A percentile compares a stretch with the other conserved stretches of the same genome.
These are phyloP conservation scores for Darevskia nairensis DNA, from an alignment of 2,797 vertebrate genomes.

Conservation along the genomic window DNA sequence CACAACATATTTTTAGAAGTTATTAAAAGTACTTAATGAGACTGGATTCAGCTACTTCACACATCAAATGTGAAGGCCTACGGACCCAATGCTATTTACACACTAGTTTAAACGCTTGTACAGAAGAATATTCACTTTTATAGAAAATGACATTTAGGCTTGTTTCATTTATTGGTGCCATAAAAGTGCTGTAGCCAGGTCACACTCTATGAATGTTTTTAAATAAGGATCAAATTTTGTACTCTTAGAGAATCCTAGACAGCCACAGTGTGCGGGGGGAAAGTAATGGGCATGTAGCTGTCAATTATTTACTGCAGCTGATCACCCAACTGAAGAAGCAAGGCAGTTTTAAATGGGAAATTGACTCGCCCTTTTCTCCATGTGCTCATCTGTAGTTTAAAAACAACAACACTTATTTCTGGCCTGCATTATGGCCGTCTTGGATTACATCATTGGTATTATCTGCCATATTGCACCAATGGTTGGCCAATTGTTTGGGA, in stretches of 20 bases:
- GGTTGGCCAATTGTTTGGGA: too few species aligned
- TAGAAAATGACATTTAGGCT: conserved; percentile 8
- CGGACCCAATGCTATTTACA: conserved; percentile 47
- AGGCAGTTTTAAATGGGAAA: background rate
- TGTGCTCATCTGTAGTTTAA: background rate
- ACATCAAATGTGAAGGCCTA: conserved; percentile 47
- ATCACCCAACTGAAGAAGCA: background rate
- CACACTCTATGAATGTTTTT: background rate
- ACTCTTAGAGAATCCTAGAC: background rate
- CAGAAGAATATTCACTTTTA: background rate
- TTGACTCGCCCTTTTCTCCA: too few species aligned
- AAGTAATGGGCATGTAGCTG: background rate
- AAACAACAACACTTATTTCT: background rate
- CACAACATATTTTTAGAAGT: conserved; percentile 50
- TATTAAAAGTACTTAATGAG: conserved; percentile 69
- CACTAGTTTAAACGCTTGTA: conserved; percentile 51
- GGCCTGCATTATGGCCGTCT: background rate
- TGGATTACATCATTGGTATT: background rate
- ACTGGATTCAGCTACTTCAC: conserved; percentile 46
- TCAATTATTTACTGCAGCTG: background rate
- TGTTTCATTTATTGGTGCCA: background rate
- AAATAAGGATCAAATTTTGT: background rate
- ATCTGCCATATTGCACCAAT: background rate
- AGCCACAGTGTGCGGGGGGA: background rate
- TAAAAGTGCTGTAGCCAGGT: background rate